Evolutionary conservation across 2,113 vertebrate species (phyloP), one percentile per base, ranked within the genome.

Genomic region (Patagioenas fasciata): DNA sequence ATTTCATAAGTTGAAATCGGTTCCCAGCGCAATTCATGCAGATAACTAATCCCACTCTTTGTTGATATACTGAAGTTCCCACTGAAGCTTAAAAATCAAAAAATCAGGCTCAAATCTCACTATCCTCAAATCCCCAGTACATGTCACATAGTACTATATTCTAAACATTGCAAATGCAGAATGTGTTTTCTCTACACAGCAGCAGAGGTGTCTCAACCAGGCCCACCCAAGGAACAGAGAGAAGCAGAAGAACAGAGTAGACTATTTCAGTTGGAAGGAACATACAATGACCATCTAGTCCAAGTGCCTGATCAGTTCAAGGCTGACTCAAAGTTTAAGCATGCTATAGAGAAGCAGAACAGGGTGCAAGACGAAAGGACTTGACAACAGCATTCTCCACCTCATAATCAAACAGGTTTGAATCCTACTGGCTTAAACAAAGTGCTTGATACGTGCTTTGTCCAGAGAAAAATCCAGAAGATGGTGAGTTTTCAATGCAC

Each of bases 401-500:
- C 32, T 79, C 51, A 71, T 15, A 81, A 40, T 50, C 36, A 57
- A 64, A 44, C 2, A 75, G 13, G 20, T 51, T 13, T 7, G 23
- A 83, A 74, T 47, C 10, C 54, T 62, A 17, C 11, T 66, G 31
- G 8, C 23, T 86, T 57, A 75, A 86, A 67, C 32, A 57, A 66
- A 69, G 20, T 26, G 28, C 24, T 88, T 69, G 64, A 73, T 18
- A 70, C 5, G n/a, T 7, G 12, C 7, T 75, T 53, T 71, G 32
- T 65, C 21, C 19, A 32, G 42, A 90, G 53, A 47, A 88, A 91
- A 94, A 97, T 94, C 16, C 61, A 60, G 20, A 51, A 4, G 19
- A 92, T 50, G 42, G 19, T 69, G 70, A 75, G 44, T 85, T 95
- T 94, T 80, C 90, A 92, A 69, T 53, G 92, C 64, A 84, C 7